These are phyloP conservation scores for Hippolais icterina DNA, from an alignment of 2,113 vertebrate species.

Conservation along the genomic window DNA sequence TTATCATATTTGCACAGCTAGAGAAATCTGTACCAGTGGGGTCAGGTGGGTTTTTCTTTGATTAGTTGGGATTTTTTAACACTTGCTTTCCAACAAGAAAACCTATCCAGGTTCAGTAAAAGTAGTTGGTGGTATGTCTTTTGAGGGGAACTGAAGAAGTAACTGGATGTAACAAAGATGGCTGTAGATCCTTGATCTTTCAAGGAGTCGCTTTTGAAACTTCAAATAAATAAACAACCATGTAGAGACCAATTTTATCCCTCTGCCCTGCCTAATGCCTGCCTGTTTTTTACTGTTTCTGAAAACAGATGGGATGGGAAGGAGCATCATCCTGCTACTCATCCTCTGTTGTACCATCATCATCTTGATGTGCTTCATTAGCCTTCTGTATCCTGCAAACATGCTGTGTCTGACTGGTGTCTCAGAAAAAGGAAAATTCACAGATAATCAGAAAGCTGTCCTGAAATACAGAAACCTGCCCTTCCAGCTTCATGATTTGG, in stretches of 20 bases:
- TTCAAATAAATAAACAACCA: neutral
- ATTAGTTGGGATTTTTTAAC: neutral
- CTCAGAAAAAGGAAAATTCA: neutral
- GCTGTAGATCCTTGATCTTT: neutral
- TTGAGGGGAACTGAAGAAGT: neutral
- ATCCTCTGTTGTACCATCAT: neutral
- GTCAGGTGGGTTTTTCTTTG: accelerated
- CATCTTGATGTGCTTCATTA: neutral
- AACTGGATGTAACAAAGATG: neutral
- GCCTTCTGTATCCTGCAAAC: neutral
- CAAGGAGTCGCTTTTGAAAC: neutral
- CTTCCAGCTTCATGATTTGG: neutral
- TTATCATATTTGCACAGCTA: neutral
- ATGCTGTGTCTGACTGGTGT: neutral
- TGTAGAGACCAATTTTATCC: neutral
- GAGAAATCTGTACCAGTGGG: neutral
- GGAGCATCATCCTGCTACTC: neutral
- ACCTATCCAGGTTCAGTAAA: neutral
- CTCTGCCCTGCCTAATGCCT: neutral
- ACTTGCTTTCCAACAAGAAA: neutral
- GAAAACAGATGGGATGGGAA: neutral
- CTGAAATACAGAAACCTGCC: neutral
- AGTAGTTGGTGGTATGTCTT: neutral
- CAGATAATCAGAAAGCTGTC: neutral
- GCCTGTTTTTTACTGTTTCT: neutral